A percentile compares a stretch with the other conserved stretches of the same genome.
These are phyloP conservation scores for Argynnis bischoffii DNA, from an alignment of 2,888 invertebrate genomes.

Conservation along the genomic window DNA sequence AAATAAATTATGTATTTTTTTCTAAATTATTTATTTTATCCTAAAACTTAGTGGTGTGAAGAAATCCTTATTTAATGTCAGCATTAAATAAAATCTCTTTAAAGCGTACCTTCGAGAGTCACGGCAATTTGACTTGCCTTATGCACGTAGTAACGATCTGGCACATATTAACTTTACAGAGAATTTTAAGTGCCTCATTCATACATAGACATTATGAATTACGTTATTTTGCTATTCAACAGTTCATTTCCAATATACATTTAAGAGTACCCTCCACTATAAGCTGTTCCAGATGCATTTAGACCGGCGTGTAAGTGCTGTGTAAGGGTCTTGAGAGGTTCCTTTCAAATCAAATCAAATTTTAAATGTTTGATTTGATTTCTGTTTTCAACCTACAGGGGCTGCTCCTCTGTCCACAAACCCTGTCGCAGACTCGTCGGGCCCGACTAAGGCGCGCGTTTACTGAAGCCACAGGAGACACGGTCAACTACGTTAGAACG, in stretches of 20 bases:
- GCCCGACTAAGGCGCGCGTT: conserved; percentile 93
- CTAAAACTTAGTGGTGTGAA: conserved; percentile 33
- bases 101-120: conserved; percentile 49
- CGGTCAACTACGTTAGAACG: conserved; percentile 94
- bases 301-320: conserved; percentile 72
- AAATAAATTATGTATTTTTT: not conserved
- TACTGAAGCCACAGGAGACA: conserved; percentile 94
- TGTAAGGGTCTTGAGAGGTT: conserved; percentile 67
- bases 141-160: conserved; percentile 45
- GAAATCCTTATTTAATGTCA: conserved; percentile 44
- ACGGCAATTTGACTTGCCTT: conserved; percentile 48
- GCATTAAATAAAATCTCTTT: conserved; percentile 38
- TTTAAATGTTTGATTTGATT: conserved; percentile 62
- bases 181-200: conserved; percentile 20
- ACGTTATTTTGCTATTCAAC: not conserved
- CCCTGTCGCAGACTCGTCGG: conserved; percentile 93
- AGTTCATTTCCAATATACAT: conserved; percentile 5
- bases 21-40: not conserved
- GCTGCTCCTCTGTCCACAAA: conserved; percentile 94
- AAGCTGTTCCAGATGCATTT: conserved; percentile 32
- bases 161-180: conserved; percentile 42
- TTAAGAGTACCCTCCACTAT: conserved; percentile 3
- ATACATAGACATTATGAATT: conserved; percentile 7
- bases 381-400: conserved; percentile 84
- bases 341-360: conserved; percentile 65